A percentile compares a stretch with the other conserved stretches of the same genome.
Evolutionary conservation across 1,140 invertebrate genomes (phyloP).

Genomic region (Pseudobourletiella spinata): DNA sequence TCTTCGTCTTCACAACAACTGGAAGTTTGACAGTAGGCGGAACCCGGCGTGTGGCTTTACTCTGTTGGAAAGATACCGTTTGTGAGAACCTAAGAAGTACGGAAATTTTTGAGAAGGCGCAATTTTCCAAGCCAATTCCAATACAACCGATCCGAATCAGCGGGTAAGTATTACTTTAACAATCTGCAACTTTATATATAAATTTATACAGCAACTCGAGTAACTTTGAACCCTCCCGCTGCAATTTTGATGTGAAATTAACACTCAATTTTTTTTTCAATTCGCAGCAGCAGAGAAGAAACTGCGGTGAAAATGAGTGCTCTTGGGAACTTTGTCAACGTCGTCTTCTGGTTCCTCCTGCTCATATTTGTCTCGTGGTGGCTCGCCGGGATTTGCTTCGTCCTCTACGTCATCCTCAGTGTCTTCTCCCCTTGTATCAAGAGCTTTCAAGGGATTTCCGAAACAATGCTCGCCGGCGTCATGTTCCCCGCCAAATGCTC

Average conservation of each 20-base stretch:
- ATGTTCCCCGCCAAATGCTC: constrained; percentile 42
- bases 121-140: too few relatives aligned
- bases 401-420: constrained; percentile 46
- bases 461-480: constrained; percentile 41
- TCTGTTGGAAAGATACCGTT: not conserved
- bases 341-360: constrained; percentile 46
- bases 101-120: not conserved
- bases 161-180: not conserved
- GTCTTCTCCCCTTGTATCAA: constrained; percentile 47
- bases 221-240: too few relatives aligned
- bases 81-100: not conserved
- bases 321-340: constrained; percentile 10
- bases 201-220: too few relatives aligned
- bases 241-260: too few relatives aligned
- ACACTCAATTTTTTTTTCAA: not conserved
- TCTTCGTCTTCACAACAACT: too few relatives aligned
- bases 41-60: not conserved
- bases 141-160: not conserved
- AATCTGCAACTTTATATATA: too few relatives aligned
- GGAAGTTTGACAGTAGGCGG: not conserved
- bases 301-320: not conserved
- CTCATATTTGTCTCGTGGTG: constrained; percentile 45
- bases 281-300: not conserved
- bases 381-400: constrained; percentile 46
- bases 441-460: constrained; percentile 39